Evolutionary conservation across 2,888 invertebrate species (phyloP), one percentile per base, ranked within the genome.

Genomic region (Phaedon cochleariae): DNA sequence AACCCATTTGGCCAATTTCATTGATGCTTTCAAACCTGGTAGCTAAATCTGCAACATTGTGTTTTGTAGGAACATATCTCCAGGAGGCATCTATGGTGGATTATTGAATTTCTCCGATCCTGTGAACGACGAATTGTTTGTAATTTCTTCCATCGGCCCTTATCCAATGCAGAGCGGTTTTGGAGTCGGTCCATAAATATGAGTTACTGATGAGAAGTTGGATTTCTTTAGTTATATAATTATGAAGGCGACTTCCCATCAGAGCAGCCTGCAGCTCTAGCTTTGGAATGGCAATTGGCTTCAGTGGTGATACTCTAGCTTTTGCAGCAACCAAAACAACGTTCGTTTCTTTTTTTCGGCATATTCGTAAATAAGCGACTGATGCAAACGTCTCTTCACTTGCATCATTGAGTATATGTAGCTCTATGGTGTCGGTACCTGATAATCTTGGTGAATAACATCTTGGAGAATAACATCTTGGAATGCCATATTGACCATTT

Each of bases 61-160:
- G 6, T 26, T 34, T 22, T 4, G 21, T 21, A 0, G 61, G 61
- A 1, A 61, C 21, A 37, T 26, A 53, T 61, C 21, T n/a, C 53
- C 61, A 61, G 3, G 12, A 7, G 6, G 6, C 5, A 5, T 10
- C 17, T 12, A 29, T 34, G 18, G 53, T 37, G 17, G 20, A 26
- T 17, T 61, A 52, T n/a, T 61, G 53, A 10, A 61, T 60, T 34
- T 60, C 52, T 10, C 31, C 60, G 4, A 54, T 18, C 22, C 49
- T 22, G 34, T 59, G 1, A 12, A 22, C 21, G 1, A 58, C 21
- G 41, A 58, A 58, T 17, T 46, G 58, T 58, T 58, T 58, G 21
- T 58, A 46, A 18, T 41, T 45, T n/a, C 18, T 20, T n/a, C 46
- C 58, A 45, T 46, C 26, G 15, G 20, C 20, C 9, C 41, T 18